Conservation (phyloP, 1,140 invertebrate species). For the Augochlora pura region DNA sequence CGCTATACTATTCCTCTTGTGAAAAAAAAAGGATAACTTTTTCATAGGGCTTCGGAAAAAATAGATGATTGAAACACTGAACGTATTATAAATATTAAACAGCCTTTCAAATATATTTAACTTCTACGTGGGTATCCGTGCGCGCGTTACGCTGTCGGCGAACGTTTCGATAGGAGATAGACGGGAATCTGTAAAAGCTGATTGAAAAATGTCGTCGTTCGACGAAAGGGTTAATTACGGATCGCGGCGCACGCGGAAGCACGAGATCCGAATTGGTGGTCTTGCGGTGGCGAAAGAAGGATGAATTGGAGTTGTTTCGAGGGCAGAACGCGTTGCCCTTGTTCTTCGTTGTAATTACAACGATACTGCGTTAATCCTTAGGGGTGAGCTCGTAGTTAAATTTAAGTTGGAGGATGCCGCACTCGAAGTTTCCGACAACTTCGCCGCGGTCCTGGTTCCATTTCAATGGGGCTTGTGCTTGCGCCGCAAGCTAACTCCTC, state of each 20-base stretch:
- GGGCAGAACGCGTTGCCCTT: conserved; percentile 38
- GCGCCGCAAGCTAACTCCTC: conserved; percentile 11
- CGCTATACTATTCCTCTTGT: no score
- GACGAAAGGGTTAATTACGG: no score
- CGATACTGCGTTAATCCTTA: conserved; percentile 61
- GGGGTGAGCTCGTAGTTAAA: conserved; percentile 61
- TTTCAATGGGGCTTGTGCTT: conserved; percentile 47
- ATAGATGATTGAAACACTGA: no score
- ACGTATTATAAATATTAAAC: no score
- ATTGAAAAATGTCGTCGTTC: no score
- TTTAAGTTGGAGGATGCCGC: conserved; percentile 58
- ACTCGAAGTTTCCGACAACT: conserved; percentile 55
- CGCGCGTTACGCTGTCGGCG: no score
- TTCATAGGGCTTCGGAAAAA: no score
- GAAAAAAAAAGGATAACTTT: no score
- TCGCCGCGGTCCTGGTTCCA: conserved; percentile 44
- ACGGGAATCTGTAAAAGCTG: no score
- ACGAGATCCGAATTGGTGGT: conserved; percentile 17
- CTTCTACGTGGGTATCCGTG: no score
- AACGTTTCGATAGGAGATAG: no score
- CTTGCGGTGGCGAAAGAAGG: conserved; percentile 24
- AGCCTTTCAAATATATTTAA: no score
- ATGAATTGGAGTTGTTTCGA: conserved; percentile 61
- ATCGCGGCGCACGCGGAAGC: background rate
- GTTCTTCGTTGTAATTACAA: conserved; percentile 62